Conservation (phyloP, 2,113 vertebrate species). For the Pterocles gutturalis region DNA sequence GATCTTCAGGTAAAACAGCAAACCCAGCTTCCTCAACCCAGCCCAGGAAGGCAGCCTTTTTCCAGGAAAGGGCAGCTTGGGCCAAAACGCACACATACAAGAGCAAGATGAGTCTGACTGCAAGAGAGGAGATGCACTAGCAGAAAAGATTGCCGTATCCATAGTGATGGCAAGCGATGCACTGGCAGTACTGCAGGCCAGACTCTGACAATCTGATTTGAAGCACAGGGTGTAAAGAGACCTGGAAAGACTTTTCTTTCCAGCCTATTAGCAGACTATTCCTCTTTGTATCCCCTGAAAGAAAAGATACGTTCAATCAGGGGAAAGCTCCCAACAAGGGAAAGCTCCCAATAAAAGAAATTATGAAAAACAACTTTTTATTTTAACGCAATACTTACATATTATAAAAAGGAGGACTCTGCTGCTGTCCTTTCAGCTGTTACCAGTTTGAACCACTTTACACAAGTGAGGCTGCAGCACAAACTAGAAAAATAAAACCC, state of each 20-base stretch:
- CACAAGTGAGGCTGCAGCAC: not conserved
- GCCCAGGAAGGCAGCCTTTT: not conserved
- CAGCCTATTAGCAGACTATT: not conserved
- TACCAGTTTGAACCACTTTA: not conserved
- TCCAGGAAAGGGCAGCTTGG: not conserved
- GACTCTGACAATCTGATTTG: not conserved
- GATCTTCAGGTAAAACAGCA: not conserved
- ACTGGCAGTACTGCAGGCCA: not conserved
- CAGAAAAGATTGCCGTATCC: not conserved
- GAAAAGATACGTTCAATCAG: not conserved
- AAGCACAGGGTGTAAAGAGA: not conserved
- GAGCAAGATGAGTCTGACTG: not conserved
- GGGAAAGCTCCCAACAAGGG: not conserved
- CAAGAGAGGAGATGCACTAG: not conserved
- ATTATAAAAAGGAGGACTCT: not conserved
- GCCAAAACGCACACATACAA: rapidly evolving
- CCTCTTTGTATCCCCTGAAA: not conserved
- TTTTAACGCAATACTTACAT: not conserved
- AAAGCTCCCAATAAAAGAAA: not conserved
- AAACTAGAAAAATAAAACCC: not conserved
- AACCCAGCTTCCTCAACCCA: not conserved
- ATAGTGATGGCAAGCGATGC: not conserved
- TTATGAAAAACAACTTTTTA: not conserved
- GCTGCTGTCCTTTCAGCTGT: not conserved
- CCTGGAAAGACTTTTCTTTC: not conserved